Evolutionary conservation across 2,113 vertebrate genomes (phyloP), one percentile per base, ranked within the genome.

Genomic region (Sorex araneus): DNA sequence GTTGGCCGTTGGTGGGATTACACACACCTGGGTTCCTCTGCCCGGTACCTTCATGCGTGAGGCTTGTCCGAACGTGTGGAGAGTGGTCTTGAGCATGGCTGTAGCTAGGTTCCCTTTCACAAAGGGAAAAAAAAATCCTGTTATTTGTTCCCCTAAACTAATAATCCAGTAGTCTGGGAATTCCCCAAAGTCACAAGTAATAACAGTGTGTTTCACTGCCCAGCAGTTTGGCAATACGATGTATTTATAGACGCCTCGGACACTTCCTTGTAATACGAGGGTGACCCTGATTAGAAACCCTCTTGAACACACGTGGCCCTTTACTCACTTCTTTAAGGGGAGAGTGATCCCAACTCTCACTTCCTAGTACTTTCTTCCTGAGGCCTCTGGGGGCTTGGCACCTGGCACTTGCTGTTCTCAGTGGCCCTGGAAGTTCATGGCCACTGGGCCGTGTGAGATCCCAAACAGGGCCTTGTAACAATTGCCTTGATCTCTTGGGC

Each of bases 231-330:
- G 71, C 28, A 89, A 84, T 50, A 50, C 12, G 25, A 21, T 60
- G 89, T 87, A 50, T 87, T 95, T 87, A 54, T 66, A 89, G 21
- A 8, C 25, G 1, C 40, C 50, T 67, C 50, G n/a, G 32, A 11
- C 1, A 90, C 73, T 87, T 95, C 82, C 92, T 81, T 71, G 8
- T 30, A 54, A 71, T 74, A 63, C 40, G 93, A 95, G 19, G 45
- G 71, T 64, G 84, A 5, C 69, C 13, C 15, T 28, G 18, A 54
- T 63, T 21, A 77, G 63, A 81, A 89, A 64, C 16, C 32, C 32
- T 50, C 32, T 23, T 7, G 66, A 83, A 64, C 45, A 32, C 18
- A 69, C 63, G 84, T 25, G 43, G 60, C 45, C 76, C 78, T 45
- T 25, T 18, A 34, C 81, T 30, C 54, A 13, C 50, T 86, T 3